Evolutionary conservation across 2,113 vertebrate species (phyloP).

Genomic region (Prunella fulvescens): DNA sequence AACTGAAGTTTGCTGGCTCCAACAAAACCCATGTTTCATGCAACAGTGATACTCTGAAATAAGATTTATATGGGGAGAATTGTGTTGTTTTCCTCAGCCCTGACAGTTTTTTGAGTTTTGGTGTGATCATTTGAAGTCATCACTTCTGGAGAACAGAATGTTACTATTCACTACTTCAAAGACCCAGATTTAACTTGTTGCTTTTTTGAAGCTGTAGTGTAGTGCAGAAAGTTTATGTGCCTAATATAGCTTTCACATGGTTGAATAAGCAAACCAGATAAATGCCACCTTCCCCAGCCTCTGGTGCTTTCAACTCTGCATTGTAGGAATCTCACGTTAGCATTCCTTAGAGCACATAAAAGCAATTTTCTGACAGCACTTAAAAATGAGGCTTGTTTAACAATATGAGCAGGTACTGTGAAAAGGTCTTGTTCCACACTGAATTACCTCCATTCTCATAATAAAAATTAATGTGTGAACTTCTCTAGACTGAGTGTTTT

Average conservation of each 20-base stretch:
- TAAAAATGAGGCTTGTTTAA: background rate
- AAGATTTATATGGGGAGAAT: background rate
- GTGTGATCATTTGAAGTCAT: background rate
- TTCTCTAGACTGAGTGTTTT: background rate
- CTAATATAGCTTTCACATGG: background rate
- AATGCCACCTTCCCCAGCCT: background rate
- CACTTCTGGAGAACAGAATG: background rate
- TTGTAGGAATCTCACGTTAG: background rate
- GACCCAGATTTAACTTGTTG: background rate
- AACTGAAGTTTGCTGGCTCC: background rate
- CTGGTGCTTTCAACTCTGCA: background rate
- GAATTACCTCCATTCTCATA: background rate
- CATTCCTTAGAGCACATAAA: background rate
- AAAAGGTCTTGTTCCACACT: background rate
- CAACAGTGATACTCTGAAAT: background rate
- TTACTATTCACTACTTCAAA: constrained; percentile 38
- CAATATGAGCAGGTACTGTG: background rate
- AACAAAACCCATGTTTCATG: background rate
- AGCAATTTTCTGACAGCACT: background rate
- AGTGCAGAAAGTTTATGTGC: constrained; percentile 19
- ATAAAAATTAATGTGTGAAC: background rate
- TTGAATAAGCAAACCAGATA: constrained; percentile 14
- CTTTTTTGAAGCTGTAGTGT: constrained; percentile 1
- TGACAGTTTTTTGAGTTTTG: background rate
- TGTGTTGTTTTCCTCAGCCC: background rate